Percentiles rank a stretch among this genome's conserved stretches.
Conservation (phyloP, 2,797 vertebrate genomes). For the Tinamus major region DNA sequence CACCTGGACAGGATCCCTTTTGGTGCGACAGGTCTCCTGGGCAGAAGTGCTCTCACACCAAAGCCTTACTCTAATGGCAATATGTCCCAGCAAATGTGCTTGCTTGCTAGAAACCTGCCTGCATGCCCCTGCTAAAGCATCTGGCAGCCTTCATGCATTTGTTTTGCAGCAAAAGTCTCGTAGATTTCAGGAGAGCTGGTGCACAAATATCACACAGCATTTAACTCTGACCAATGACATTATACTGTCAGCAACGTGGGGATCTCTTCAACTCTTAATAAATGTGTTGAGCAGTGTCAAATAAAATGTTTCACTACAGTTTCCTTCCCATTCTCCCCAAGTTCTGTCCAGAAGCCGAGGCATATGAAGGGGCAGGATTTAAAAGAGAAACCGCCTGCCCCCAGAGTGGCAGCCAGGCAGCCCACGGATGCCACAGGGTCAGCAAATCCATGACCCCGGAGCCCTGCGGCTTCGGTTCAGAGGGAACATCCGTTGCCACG, state of each 20-base stretch:
- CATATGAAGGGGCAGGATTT: not conserved
- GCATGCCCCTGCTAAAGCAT: not conserved
- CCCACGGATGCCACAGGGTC: too few species aligned
- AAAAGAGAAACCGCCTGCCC: too few species aligned
- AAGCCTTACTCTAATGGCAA: not conserved
- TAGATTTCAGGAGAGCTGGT: not conserved
- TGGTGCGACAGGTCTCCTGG: not conserved
- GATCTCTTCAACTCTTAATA: constrained; percentile 27
- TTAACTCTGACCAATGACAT: not conserved
- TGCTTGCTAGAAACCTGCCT: not conserved
- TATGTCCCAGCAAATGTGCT: not conserved
- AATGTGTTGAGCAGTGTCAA: not conserved
- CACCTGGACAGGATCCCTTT: not conserved
- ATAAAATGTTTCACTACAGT: not conserved
- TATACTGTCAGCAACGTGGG: not conserved
- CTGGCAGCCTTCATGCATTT: not conserved
- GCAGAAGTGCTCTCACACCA: not conserved
- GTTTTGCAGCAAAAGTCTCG: not conserved
- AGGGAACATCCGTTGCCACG: too few species aligned
- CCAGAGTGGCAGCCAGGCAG: too few species aligned
- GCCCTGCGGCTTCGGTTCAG: too few species aligned
- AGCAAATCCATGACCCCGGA: too few species aligned
- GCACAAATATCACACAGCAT: fast-evolving
- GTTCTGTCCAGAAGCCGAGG: not conserved
- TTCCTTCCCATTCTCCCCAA: not conserved